phyloP scores from a whole-genome alignment of 1,140 invertebrate genomes.

The Oncopodura yosiiana region DNA sequence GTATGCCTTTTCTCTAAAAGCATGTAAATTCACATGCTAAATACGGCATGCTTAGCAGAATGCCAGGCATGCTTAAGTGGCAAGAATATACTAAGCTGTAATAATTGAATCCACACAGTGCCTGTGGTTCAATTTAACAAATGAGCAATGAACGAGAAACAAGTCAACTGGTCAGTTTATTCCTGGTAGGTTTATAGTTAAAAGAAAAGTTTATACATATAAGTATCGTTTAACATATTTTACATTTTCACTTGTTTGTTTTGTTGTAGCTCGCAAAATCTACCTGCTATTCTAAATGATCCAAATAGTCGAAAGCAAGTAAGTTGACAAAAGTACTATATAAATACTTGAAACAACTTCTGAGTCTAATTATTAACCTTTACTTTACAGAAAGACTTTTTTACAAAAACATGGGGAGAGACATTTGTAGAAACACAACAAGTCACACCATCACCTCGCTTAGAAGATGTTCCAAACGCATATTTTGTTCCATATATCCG shows the following conservation, averaged over 20 bases:
- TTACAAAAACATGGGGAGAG: conserved; percentile 97
- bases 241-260: too few species aligned
- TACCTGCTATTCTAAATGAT: conserved; percentile 93
- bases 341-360: background rate
- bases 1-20: too few species aligned
- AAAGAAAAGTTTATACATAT: too few species aligned
- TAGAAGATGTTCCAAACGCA: conserved; percentile 70
- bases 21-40: too few species aligned
- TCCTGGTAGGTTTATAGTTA: too few species aligned
- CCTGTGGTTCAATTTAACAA: too few species aligned
- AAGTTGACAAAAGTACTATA: conserved; percentile 26
- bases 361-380: conserved; percentile 8
- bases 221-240: too few species aligned
- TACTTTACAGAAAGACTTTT: conserved; percentile 62
- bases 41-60: too few species aligned
- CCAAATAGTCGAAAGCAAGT: conserved; percentile 78
- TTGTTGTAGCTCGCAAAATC: conserved; percentile 84
- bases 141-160: conserved; percentile 9
- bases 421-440: conserved; percentile 72
- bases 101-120: too few species aligned
- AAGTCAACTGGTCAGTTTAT: conserved; percentile 39
- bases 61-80: too few species aligned
- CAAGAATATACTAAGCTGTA: too few species aligned
- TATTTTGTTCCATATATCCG: conserved; percentile 84
- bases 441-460: conserved; percentile 62